Conservation (phyloP, 2,797 vertebrate genomes). For the Onychomys leucogaster region DNA sequence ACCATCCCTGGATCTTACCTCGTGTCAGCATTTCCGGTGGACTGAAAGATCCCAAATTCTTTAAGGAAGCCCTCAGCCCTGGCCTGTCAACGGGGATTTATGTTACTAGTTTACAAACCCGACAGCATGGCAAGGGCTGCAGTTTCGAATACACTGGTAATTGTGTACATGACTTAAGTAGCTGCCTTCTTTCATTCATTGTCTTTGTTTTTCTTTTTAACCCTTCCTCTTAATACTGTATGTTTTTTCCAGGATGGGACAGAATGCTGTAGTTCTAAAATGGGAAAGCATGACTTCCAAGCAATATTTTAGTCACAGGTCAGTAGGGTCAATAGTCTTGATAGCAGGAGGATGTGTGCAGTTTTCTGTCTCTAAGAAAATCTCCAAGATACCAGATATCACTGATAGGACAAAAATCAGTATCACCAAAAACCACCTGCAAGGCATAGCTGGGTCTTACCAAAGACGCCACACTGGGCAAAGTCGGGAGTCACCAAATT, state of each 20-base stretch:
- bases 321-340: conserved; percentile 43
- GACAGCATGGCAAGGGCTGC: neutral
- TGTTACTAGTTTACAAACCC: neutral
- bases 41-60: neutral
- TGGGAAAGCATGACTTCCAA: conserved; percentile 66
- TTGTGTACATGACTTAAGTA: conserved; percentile 48
- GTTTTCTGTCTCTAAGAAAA: conserved; percentile 15
- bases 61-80: neutral
- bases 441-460: neutral
- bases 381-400: conserved; percentile 46
- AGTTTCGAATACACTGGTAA: conserved; percentile 1
- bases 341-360: neutral
- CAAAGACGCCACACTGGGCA: neutral
- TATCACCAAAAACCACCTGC: neutral
- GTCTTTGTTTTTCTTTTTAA: conserved; percentile 8
- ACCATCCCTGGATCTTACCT: neutral
- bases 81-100: conserved; percentile 12
- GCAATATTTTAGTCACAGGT: conserved; percentile 54
- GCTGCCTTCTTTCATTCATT: conserved; percentile 64
- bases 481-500: conserved; percentile 54
- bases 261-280: conserved; percentile 52
- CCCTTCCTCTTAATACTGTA: conserved; percentile 52
- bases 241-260: conserved; percentile 43
- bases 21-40: neutral
- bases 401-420: neutral